A percentile compares a stretch with the other conserved stretches of the same genome.
Conservation (phyloP, 1,140 invertebrate genomes). For the Battus philenor region DNA sequence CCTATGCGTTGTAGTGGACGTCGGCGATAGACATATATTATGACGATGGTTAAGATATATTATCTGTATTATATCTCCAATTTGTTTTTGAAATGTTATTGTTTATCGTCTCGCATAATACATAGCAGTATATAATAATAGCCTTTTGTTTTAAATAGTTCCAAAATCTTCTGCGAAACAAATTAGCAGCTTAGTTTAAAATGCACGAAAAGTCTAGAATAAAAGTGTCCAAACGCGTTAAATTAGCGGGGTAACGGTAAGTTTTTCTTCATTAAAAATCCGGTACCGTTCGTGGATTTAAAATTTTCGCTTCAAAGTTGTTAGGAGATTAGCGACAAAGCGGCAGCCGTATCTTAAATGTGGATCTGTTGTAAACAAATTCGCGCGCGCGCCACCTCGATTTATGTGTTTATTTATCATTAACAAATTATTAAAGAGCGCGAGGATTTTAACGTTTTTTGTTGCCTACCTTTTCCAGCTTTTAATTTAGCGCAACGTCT, state of each 20-base stretch:
- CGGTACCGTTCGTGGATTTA: slow-evolving; percentile 45
- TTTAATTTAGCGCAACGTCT: slow-evolving; percentile 28
- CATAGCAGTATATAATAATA: too few species aligned
- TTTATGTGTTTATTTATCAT: slow-evolving; percentile 78
- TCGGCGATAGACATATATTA: too few species aligned
- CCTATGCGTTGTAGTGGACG: too few species aligned
- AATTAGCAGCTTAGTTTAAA: not conserved
- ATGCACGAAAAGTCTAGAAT: slow-evolving; percentile 3
- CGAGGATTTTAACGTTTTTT: slow-evolving; percentile 46
- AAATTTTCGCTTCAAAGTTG: slow-evolving; percentile 70
- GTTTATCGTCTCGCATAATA: too few species aligned
- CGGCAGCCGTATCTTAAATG: slow-evolving; percentile 70
- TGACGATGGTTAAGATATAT: too few species aligned
- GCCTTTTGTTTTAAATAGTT: too few species aligned
- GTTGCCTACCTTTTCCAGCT: slow-evolving; percentile 20
- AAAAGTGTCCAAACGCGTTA: slow-evolving; percentile 18
- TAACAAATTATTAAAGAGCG: slow-evolving; percentile 74
- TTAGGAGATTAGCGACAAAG: slow-evolving; percentile 72
- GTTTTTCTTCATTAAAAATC: slow-evolving; percentile 63
- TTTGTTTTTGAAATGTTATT: too few species aligned
- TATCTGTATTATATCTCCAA: too few species aligned
- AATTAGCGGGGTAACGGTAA: slow-evolving; percentile 20
- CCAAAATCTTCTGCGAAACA: not conserved
- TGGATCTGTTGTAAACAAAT: slow-evolving; percentile 73
- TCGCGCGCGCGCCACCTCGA: slow-evolving; percentile 54